A percentile compares a stretch with the other conserved stretches of the same genome.
These are phyloP conservation scores for Anniella stebbinsi DNA, from an alignment of 2,797 vertebrate species.

Conservation along the genomic window DNA sequence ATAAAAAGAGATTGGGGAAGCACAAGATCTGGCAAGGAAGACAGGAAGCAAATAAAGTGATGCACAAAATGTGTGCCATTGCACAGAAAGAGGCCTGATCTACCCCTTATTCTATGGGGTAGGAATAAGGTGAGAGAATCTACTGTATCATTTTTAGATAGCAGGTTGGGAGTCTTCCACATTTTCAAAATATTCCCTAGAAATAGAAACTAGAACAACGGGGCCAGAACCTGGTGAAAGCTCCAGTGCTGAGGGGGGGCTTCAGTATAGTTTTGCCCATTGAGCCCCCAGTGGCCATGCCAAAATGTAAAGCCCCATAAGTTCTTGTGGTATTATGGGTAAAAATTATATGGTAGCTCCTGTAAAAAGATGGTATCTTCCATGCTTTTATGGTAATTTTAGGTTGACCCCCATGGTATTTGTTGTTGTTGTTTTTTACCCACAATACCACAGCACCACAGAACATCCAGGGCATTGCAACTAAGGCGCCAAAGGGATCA, in stretches of 20 bases:
- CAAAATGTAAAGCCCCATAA: background rate
- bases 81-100: background rate
- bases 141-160: background rate
- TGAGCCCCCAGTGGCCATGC: background rate
- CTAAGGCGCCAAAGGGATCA: background rate
- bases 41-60: background rate
- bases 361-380: too few relatives aligned
- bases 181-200: background rate
- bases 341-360: background rate
- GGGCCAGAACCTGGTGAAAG: background rate
- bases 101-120: background rate
- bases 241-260: background rate
- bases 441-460: too few relatives aligned
- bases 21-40: background rate
- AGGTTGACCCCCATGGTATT: too few relatives aligned
- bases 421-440: too few relatives aligned
- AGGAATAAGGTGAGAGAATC: background rate
- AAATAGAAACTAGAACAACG: background rate
- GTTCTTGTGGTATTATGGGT: background rate
- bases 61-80: background rate
- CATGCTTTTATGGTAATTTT: too few relatives aligned
- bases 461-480: too few relatives aligned
- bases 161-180: background rate
- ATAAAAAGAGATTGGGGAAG: background rate
- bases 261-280: background rate